phyloP scores from a whole-genome alignment of 2,888 invertebrate species.

The Leptopilina syphax region DNA sequence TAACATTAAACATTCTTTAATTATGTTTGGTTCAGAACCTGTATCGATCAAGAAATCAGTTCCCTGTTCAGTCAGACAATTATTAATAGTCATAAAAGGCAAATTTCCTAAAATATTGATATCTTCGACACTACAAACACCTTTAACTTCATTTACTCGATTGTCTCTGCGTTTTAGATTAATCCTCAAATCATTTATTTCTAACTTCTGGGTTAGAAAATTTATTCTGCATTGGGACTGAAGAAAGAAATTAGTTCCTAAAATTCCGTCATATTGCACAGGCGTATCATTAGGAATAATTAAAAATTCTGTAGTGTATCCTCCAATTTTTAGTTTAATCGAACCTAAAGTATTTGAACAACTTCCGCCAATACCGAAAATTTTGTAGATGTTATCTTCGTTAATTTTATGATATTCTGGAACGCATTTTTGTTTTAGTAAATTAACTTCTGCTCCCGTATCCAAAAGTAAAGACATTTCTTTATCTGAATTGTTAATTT shows the following conservation, averaged over 20 bases:
- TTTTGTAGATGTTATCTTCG: neutral
- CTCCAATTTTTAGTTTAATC: neutral
- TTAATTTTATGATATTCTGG: neutral
- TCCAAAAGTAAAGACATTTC: neutral
- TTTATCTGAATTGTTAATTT: neutral
- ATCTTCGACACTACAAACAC: no score
- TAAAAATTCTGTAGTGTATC: neutral
- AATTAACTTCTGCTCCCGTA: neutral
- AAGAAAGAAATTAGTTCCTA: neutral
- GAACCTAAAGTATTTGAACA: neutral
- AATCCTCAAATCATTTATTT: neutral
- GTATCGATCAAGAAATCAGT: neutral
- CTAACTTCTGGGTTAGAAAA: neutral
- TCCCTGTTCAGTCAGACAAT: neutral
- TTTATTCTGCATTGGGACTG: neutral
- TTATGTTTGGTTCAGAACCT: neutral
- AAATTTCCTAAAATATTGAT: neutral
- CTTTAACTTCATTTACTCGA: neutral
- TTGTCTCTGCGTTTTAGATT: no score
- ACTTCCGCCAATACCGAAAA: neutral
- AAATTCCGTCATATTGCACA: neutral
- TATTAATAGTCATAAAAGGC: neutral
- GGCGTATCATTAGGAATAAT: neutral
- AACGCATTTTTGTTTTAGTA: neutral
- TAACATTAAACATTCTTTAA: neutral